These are phyloP conservation scores for Thereva unica DNA, from an alignment of 2,888 invertebrate species.

Conservation along the genomic window DNA sequence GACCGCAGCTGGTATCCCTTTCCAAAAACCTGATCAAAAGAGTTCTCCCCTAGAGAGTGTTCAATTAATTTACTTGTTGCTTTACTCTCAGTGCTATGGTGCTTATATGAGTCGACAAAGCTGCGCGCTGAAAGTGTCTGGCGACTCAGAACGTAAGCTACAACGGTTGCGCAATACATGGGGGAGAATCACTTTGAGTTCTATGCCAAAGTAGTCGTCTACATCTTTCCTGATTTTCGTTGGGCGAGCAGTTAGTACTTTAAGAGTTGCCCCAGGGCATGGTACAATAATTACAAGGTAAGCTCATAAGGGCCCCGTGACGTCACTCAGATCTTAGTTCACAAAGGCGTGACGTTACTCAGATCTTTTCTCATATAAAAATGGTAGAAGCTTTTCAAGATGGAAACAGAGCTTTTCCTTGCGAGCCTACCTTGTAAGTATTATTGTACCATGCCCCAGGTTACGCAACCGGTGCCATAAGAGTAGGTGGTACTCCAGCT, in stretches of 20 bases:
- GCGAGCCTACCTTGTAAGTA: too few relatives aligned
- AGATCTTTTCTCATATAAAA: too few relatives aligned
- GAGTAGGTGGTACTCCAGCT: slow-evolving; percentile 91
- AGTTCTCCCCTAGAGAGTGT: slow-evolving; percentile 43
- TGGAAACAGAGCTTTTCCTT: too few relatives aligned
- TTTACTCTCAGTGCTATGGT: slow-evolving; percentile 74
- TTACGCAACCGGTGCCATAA: slow-evolving; percentile 90
- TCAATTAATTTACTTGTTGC: slow-evolving; percentile 60
- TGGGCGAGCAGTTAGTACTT: slow-evolving; percentile 78
- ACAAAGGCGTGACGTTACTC: too few relatives aligned
- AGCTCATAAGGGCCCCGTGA: too few relatives aligned
- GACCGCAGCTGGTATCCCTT: slow-evolving; percentile 62
- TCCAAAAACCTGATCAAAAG: slow-evolving; percentile 66
- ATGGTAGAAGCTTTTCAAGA: too few relatives aligned
- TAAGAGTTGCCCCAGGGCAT: slow-evolving; percentile 79
- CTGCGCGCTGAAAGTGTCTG: slow-evolving; percentile 76
- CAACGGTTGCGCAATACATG: slow-evolving; percentile 76
- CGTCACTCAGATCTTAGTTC: too few relatives aligned
- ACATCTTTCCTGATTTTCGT: slow-evolving; percentile 72
- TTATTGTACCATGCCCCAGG: too few relatives aligned
- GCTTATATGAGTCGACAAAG: slow-evolving; percentile 69
- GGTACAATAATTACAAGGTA: too few relatives aligned
- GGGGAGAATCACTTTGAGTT: slow-evolving; percentile 83
- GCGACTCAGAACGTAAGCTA: slow-evolving; percentile 66
- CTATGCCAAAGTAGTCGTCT: slow-evolving; percentile 77